A percentile compares a stretch with the other conserved stretches of the same genome.
Conservation (phyloP, 1,140 invertebrate species). For the Sitobion miscanthi region DNA sequence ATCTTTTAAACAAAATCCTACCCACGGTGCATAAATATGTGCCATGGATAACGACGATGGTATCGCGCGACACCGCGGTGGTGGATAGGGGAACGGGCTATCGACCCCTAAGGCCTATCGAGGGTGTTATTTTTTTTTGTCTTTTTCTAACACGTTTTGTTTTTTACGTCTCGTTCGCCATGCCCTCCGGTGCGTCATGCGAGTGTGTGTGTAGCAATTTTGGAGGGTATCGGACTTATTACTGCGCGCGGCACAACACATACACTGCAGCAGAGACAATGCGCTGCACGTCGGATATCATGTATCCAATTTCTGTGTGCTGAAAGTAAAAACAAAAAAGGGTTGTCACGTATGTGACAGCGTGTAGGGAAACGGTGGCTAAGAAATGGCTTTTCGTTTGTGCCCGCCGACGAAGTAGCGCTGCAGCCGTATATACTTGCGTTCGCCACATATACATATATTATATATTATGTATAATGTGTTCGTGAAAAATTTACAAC, state of each 20-base stretch:
- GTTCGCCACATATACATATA: neutral
- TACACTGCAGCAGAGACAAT: neutral
- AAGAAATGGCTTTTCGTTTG: conserved; percentile 28
- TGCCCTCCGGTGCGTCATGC: neutral
- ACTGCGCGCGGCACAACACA: neutral
- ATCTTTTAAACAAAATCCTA: conserved; percentile 44
- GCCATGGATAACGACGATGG: conserved; percentile 15
- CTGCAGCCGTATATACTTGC: neutral
- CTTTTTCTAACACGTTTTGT: conserved; percentile 27
- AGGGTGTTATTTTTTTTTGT: conserved; percentile 36
- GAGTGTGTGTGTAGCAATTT: conserved; percentile 1
- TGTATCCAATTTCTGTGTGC: conserved; percentile 35
- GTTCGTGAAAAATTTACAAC: neutral
- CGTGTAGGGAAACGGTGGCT: neutral
- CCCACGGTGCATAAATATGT: neutral
- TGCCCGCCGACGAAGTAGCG: neutral
- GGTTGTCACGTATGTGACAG: conserved; percentile 29
- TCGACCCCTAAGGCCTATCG: conserved; percentile 33
- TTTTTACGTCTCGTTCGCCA: neutral
- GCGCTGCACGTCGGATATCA: neutral
- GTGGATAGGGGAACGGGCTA: neutral
- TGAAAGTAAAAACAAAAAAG: neutral
- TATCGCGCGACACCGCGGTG: neutral
- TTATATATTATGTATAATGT: neutral
- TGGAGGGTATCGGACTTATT: conserved; percentile 10